These are phyloP conservation scores for Dicranocentrus wangi DNA, from an alignment of 2,888 invertebrate species.

Conservation along the genomic window DNA sequence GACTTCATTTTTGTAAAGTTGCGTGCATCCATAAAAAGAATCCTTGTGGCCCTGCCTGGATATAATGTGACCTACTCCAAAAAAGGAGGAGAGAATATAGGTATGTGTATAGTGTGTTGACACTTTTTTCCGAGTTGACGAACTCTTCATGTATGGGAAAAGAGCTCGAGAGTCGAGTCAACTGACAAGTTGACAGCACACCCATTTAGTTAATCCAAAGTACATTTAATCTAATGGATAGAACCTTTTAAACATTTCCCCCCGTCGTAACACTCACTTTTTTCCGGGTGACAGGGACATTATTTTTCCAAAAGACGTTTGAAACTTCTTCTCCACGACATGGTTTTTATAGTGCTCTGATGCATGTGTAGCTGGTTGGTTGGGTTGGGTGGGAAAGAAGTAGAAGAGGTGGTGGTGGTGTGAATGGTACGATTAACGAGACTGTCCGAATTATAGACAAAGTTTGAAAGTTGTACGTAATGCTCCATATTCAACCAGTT, in stretches of 20 bases:
- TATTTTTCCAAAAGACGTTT: constrained; percentile 41
- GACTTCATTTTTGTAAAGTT: constrained; percentile 33
- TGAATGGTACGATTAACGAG: neutral
- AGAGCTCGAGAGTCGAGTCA: constrained; percentile 45
- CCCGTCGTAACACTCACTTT: constrained; percentile 46
- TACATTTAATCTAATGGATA: constrained; percentile 66
- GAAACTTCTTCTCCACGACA: too few species aligned
- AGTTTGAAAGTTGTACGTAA: neutral
- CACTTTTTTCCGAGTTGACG: too few species aligned
- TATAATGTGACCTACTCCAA: constrained; percentile 34
- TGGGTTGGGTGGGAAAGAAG: neutral
- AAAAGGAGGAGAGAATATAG: neutral
- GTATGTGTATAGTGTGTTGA: too few species aligned
- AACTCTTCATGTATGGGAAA: neutral
- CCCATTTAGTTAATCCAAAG: constrained; percentile 63
- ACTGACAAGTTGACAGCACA: constrained; percentile 54
- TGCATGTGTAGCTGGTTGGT: neutral
- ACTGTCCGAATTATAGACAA: neutral
- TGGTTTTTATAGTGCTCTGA: neutral
- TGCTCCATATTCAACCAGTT: neutral
- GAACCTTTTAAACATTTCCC: constrained; percentile 66
- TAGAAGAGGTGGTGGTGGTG: neutral
- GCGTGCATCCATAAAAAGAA: neutral
- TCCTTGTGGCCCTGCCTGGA: constrained; percentile 26
- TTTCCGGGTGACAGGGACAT: constrained; percentile 54